Conservation (phyloP, 2,797 vertebrate species). For the Danio jaintianensis region DNA sequence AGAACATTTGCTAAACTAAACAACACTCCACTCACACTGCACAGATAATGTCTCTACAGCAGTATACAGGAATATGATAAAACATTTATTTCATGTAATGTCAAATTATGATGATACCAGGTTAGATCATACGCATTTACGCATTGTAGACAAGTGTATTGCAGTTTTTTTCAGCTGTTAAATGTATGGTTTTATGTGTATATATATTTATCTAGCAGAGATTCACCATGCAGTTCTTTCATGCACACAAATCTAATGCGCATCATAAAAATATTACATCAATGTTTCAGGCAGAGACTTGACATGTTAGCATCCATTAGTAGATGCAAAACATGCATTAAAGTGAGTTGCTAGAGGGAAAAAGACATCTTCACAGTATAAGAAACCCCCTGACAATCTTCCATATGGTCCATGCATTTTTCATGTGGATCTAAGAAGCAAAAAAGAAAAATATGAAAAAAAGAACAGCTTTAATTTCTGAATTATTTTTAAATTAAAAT, state of each 20-base stretch:
- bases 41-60: constrained; percentile 9
- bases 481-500: not conserved
- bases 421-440: constrained; percentile 41
- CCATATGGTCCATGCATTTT: constrained; percentile 59
- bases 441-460: constrained; percentile 32
- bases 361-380: constrained; percentile 43
- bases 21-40: constrained; percentile 2
- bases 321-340: constrained; percentile 46
- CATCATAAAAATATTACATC: not conserved
- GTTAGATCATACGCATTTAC: not conserved
- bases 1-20: not conserved
- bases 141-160: too few relatives aligned
- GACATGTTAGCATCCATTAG: constrained; percentile 27
- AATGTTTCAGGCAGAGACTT: not conserved
- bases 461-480: constrained; percentile 50
- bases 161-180: too few relatives aligned
- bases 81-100: not conserved
- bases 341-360: not conserved
- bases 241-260: not conserved
- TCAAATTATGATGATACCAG: not conserved
- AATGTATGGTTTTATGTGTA: too few relatives aligned
- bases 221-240: not conserved
- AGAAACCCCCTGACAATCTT: constrained; percentile 30
- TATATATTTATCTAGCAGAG: too few relatives aligned
- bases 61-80: not conserved